phyloP scores from a whole-genome alignment of 1,140 invertebrate genomes.

The Sinella curviseta region DNA sequence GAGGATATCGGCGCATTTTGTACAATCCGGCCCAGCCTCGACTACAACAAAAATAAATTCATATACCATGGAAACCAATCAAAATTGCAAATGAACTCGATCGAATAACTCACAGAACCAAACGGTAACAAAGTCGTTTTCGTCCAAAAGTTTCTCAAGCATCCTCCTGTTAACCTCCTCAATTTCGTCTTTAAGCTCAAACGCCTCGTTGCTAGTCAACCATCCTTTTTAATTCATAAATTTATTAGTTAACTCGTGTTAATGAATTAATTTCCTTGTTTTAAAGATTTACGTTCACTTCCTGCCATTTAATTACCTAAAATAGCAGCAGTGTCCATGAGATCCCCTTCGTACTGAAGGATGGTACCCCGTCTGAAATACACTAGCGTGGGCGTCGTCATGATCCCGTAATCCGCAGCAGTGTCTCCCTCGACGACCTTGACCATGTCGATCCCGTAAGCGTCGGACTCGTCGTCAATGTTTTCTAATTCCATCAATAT shows the following conservation, averaged over 20 bases:
- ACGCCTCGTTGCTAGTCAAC: constrained; percentile 91
- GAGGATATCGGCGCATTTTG: constrained; percentile 74
- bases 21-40: constrained; percentile 69
- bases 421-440: constrained; percentile 84
- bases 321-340: constrained; percentile 38
- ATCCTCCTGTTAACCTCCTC: constrained; percentile 94
- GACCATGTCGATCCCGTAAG: constrained; percentile 81
- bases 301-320: too few species aligned
- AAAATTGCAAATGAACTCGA: neutral
- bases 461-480: constrained; percentile 82
- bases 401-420: constrained; percentile 75
- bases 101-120: constrained; percentile 84
- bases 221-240: constrained; percentile 66
- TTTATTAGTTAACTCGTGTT: neutral
- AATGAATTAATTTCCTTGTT: too few species aligned
- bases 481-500: constrained; percentile 85
- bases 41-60: constrained; percentile 59
- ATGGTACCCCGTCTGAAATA: constrained; percentile 87
- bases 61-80: neutral
- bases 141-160: constrained; percentile 88
- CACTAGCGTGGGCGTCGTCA: constrained; percentile 77
- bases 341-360: constrained; percentile 75
- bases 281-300: neutral
- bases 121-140: constrained; percentile 91
- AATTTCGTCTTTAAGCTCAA: constrained; percentile 94